phyloP scores from a whole-genome alignment of 2,797 vertebrate genomes.

The Parauchenoglanis punctatus region DNA sequence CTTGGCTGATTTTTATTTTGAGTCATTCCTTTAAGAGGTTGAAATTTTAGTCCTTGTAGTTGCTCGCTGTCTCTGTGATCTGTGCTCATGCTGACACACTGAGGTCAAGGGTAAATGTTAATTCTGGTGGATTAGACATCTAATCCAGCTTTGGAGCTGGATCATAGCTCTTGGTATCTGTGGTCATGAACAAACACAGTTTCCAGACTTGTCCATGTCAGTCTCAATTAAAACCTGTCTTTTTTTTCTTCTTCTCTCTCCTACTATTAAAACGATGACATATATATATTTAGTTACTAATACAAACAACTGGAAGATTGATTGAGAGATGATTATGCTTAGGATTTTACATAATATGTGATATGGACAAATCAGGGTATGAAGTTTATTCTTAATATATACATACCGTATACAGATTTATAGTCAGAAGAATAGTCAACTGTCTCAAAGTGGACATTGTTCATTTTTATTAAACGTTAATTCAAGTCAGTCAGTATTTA shows the following conservation, averaged over 20 bases:
- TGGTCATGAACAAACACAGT: not conserved
- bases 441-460: not conserved
- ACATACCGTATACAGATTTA: no score
- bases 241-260: not conserved
- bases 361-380: no score
- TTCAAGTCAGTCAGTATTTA: no score
- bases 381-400: no score
- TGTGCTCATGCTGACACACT: not conserved
- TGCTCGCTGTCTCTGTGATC: not conserved
- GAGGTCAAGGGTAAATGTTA: conserved; percentile 6
- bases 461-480: no score
- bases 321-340: no score
- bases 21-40: not conserved
- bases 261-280: not conserved
- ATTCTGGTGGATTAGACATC: not conserved
- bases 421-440: no score
- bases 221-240: conserved; percentile 9
- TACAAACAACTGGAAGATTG: not conserved
- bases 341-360: no score
- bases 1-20: not conserved
- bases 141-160: not conserved
- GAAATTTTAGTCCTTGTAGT: not conserved
- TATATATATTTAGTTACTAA: not conserved
- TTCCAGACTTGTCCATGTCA: not conserved
- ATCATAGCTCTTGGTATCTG: not conserved